These are phyloP conservation scores for Podargus strigoides DNA, from an alignment of 2,797 vertebrate genomes.

Conservation along the genomic window DNA sequence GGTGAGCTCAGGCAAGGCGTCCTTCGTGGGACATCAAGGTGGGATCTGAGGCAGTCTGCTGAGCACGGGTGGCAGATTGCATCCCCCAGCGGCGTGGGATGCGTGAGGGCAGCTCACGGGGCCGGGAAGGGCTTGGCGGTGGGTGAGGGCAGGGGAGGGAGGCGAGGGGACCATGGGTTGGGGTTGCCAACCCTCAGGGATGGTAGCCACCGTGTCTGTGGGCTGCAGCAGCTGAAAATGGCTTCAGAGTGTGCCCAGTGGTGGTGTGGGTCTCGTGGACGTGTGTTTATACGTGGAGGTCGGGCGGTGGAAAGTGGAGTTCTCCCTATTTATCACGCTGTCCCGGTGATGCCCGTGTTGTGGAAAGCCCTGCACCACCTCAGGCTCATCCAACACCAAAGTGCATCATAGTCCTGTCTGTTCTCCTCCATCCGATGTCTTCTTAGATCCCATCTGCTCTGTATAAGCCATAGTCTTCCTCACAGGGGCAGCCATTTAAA, in stretches of 20 bases:
- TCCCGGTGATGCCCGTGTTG: not conserved
- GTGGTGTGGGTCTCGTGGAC: fast-evolving
- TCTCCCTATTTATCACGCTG: not conserved
- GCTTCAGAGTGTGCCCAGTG: not conserved
- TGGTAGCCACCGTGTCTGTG: too few relatives aligned
- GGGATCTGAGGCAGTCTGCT: not conserved
- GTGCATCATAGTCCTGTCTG: not conserved
- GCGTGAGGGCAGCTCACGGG: not conserved
- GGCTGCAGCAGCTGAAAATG: too few relatives aligned
- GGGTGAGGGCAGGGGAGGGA: not conserved
- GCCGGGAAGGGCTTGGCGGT: not conserved
- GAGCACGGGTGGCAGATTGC: not conserved
- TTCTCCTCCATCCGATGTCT: not conserved
- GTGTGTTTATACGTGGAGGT: fast-evolving
- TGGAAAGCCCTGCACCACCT: not conserved
- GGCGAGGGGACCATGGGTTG: not conserved
- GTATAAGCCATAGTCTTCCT: not conserved
- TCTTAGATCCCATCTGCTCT: not conserved
- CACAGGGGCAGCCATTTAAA: not conserved
- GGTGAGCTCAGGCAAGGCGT: not conserved
- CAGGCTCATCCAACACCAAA: slow-evolving; percentile 21
- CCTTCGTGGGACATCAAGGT: not conserved
- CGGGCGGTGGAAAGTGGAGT: not conserved
- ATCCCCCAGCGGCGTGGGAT: not conserved
- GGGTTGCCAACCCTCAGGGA: not conserved